A percentile compares a stretch with the other conserved stretches of the same genome.
These are phyloP conservation scores for Armadillidium nasatum DNA, from an alignment of 1,140 invertebrate species.

Conservation along the genomic window DNA sequence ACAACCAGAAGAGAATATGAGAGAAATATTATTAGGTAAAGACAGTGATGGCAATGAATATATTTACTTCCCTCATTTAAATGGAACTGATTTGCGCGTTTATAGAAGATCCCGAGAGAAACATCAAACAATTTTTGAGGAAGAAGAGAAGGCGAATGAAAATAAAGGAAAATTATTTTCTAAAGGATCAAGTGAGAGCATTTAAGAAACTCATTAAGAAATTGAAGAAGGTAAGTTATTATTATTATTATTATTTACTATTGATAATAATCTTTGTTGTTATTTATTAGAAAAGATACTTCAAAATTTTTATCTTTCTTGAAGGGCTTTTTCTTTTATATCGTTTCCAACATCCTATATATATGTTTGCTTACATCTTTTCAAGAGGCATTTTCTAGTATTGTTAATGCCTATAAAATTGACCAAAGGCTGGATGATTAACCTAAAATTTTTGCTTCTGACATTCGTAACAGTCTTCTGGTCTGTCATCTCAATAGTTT, in stretches of 20 bases:
- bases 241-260: not conserved
- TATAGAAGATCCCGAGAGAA: slow-evolving; percentile 43
- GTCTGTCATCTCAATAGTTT: no score
- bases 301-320: no score
- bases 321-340: no score
- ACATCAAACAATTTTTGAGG: slow-evolving; percentile 18
- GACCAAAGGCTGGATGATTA: no score
- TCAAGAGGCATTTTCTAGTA: no score
- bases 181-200: slow-evolving; percentile 35
- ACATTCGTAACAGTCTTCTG: no score
- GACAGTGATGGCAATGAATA: slow-evolving; percentile 58
- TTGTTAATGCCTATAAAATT: no score
- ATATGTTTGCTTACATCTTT: no score
- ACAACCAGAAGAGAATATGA: slow-evolving; percentile 49
- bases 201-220: slow-evolving; percentile 37
- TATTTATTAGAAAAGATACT: no score
- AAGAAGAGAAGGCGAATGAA: slow-evolving; percentile 26
- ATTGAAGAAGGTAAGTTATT: slow-evolving; percentile 33
- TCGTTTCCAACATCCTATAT: no score
- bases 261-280: no score
- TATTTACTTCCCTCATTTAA: slow-evolving; percentile 59
- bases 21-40: slow-evolving; percentile 52
- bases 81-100: slow-evolving; percentile 46
- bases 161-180: slow-evolving; percentile 32
- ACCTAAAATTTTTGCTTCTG: no score